Evolutionary conservation across 2,797 vertebrate genomes (phyloP), one percentile per base, ranked within the genome.

Genomic region (Setipinna tenuifilis): DNA sequence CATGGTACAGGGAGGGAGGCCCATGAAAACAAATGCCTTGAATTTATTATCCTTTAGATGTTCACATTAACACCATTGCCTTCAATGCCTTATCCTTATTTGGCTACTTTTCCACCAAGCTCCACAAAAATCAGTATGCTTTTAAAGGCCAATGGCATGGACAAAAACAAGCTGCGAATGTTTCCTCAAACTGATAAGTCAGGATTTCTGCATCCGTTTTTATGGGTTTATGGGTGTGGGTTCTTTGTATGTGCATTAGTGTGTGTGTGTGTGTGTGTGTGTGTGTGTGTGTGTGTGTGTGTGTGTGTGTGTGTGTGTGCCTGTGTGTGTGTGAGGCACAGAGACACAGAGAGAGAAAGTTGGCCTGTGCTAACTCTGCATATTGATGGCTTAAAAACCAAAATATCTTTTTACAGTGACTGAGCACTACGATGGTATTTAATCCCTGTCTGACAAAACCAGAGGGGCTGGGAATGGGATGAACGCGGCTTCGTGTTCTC

Each of bases 381-480:
- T 83, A 16, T 7, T 23, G 58, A 54, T 75, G 75, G 71, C 85
- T 80, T 83, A 62, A 62, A 75, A 62, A 48, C 50, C 23, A 50
- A 2, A 50, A 11, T 11, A 50, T 50, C 6, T 50, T 50, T 50
- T 50, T 50, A 50, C 48, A 50, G 48, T 50, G 6, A 82, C 61
- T 78, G 65, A 19, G n/a, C 59, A 61, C 80, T 75, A 65, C 75
- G 84, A 84, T 81, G 82, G 61, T 12, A 58, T 59, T 84, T 85
- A 82, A 82, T 84, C 83, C 48, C 83, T 59, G 46, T 80, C 82
- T 84, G 80, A 83, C 86, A 82, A 25, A 50, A 12, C 6, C 48
- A 50, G 48, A 50, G 48, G 48, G 12, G n/a, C n/a, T n/a, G n/a
- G n/a, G n/a, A n/a, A n/a, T n/a, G n/a, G n/a, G n/a, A n/a, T n/a